phyloP scores from a whole-genome alignment of 37 sponge, comb jelly and placozoan genomes.

The Beroe ovata region DNA sequence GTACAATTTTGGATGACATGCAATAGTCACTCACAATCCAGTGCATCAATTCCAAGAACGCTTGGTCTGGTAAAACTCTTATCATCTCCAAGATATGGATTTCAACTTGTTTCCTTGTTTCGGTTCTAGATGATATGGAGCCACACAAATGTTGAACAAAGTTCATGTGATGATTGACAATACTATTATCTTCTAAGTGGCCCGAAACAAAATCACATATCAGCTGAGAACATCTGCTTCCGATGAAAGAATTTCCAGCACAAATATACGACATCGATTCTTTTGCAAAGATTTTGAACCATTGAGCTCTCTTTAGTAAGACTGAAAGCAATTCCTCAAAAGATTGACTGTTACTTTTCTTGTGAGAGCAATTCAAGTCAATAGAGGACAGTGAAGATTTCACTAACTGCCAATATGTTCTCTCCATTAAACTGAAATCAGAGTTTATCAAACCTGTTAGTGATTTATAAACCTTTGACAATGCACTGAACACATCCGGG shows the following conservation, averaged over 20 bases:
- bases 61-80: neutral
- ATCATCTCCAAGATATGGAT: slow-evolving; percentile 12
- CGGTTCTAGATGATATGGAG: slow-evolving; percentile 46
- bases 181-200: neutral
- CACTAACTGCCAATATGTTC: slow-evolving; percentile 19
- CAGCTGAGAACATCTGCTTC: neutral
- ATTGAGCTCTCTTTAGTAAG: neutral
- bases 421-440: neutral
- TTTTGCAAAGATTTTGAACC: slow-evolving; percentile 28
- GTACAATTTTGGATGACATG: slow-evolving; percentile 39
- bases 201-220: neutral
- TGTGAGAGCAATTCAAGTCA: slow-evolving; percentile 10
- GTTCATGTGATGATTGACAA: slow-evolving; percentile 12
- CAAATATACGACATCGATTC: neutral
- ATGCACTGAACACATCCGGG: neutral
- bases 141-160: neutral
- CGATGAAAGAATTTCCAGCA: neutral
- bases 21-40: neutral
- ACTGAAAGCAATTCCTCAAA: slow-evolving; percentile 14
- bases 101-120: slow-evolving; percentile 8
- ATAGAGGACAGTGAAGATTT: neutral
- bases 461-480: neutral
- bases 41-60: slow-evolving; percentile 27
- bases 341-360: neutral
- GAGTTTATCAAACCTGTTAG: neutral